phyloP scores from a whole-genome alignment of 2,113 vertebrate genomes.

The Percopsis transmontana region DNA sequence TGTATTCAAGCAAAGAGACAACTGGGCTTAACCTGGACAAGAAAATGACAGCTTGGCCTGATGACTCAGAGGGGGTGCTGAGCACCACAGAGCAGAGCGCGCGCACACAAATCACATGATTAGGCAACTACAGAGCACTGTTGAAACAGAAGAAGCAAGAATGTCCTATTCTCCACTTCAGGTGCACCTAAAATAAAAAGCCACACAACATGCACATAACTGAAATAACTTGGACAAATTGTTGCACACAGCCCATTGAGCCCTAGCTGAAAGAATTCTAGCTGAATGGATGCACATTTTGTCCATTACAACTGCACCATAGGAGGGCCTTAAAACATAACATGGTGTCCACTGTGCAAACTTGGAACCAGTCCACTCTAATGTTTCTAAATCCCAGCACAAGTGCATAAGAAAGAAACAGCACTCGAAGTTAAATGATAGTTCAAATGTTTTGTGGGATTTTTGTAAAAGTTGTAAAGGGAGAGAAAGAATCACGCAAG shows the following conservation, averaged over 20 bases:
- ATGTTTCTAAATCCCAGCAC: background rate
- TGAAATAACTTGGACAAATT: background rate
- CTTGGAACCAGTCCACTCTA: background rate
- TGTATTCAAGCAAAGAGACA: constrained; percentile 19
- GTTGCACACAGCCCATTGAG: background rate
- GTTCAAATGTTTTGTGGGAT: too few species aligned
- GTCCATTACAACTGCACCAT: background rate
- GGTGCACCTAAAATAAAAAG: too few species aligned
- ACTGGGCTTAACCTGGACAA: constrained; percentile 39
- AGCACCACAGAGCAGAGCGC: constrained; percentile 20
- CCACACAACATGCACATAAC: constrained; percentile 10
- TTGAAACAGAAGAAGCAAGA: background rate
- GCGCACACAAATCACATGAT: constrained; percentile 57
- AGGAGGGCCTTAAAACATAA: background rate
- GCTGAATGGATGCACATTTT: background rate
- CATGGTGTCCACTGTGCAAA: constrained; percentile 3
- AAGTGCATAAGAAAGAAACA: background rate
- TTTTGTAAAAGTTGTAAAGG: too few species aligned
- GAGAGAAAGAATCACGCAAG: too few species aligned
- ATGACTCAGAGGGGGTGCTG: constrained; percentile 57
- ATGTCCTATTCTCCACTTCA: too few species aligned
- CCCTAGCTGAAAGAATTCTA: background rate
- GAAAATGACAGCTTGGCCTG: constrained; percentile 33
- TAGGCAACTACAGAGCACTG: constrained; percentile 19
- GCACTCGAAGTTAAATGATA: too few species aligned